Conservation (phyloP, 2,797 vertebrate genomes). For the Lutra lutra region DNA sequence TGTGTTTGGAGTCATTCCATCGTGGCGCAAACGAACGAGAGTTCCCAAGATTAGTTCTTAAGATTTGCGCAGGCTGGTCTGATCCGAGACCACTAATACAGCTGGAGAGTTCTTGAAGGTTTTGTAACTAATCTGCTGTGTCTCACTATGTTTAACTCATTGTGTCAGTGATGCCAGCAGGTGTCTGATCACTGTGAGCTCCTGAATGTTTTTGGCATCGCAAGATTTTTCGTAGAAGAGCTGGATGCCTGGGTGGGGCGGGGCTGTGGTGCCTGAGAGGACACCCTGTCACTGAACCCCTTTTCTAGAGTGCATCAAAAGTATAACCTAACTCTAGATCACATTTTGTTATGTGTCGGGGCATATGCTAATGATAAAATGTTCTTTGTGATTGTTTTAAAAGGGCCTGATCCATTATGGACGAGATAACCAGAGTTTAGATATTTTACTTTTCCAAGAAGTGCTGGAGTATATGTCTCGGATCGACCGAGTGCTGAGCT, state of each 20-base stretch:
- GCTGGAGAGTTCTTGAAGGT: neutral
- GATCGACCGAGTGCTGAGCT: constrained; percentile 94
- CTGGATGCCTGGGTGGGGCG: neutral
- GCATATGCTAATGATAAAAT: constrained; percentile 23
- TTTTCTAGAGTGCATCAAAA: constrained; percentile 1
- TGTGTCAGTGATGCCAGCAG: neutral
- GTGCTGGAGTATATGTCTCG: constrained; percentile 94
- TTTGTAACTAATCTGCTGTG: neutral
- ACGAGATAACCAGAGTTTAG: constrained; percentile 93
- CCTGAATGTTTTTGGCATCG: neutral
- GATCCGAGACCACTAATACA: neutral
- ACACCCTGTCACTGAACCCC: neutral
- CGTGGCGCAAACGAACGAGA: neutral
- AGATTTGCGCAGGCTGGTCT: neutral
- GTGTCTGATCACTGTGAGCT: neutral
- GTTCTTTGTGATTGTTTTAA: neutral
- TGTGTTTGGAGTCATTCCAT: neutral
- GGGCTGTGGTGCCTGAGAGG: neutral
- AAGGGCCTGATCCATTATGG: constrained; percentile 95
- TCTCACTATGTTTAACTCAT: neutral
- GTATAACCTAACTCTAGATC: neutral
- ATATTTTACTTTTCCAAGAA: constrained; percentile 96
- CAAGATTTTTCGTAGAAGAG: neutral
- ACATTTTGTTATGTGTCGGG: neutral
- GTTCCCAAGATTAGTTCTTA: neutral